Evolutionary conservation across 2,113 vertebrate species (phyloP).

Genomic region (Peucedramus taeniatus): DNA sequence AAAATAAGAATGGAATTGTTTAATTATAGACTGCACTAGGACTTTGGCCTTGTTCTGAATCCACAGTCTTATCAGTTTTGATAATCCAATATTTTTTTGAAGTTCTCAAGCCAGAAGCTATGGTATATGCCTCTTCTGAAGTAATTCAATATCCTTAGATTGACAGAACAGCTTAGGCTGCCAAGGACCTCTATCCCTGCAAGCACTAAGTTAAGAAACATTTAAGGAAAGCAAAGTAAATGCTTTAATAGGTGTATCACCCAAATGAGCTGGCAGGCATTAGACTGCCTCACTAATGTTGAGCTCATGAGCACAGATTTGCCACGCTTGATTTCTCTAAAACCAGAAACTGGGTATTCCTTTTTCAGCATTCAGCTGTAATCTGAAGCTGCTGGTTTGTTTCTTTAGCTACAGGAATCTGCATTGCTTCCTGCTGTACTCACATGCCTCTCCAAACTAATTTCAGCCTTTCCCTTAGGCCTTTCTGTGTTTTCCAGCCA

Average conservation of each 20-base stretch:
- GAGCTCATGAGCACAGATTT: background rate
- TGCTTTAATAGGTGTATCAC: background rate
- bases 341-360: background rate
- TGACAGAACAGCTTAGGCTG: background rate
- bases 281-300: background rate
- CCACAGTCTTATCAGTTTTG: background rate
- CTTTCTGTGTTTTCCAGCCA: background rate
- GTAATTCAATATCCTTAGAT: background rate
- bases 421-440: background rate
- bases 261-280: background rate
- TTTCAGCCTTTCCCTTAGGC: background rate
- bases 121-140: background rate
- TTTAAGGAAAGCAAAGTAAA: background rate
- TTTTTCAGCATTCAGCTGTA: background rate
- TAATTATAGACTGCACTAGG: background rate
- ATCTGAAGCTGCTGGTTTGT: background rate
- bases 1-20: slow-evolving; percentile 4
- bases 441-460: background rate
- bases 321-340: background rate
- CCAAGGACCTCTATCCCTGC: background rate
- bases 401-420: background rate
- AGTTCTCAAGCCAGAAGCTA: background rate
- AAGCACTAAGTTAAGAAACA: background rate
- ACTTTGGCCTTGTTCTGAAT: background rate
- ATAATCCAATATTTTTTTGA: background rate